phyloP scores from a whole-genome alignment of 1,140 invertebrate species.

The Antheraea mylitta region DNA sequence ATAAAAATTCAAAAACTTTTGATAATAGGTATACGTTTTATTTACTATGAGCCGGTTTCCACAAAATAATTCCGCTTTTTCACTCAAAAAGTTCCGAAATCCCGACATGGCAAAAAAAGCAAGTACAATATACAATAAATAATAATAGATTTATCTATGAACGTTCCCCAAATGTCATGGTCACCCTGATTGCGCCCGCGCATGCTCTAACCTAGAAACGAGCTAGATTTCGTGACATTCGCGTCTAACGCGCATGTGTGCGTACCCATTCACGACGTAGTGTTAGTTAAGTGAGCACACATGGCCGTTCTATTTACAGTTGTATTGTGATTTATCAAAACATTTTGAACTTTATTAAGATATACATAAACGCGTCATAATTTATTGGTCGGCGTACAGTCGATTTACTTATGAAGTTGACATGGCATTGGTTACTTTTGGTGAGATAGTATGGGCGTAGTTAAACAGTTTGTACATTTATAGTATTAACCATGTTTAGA shows the following conservation, averaged over 20 bases:
- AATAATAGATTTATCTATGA: not conserved
- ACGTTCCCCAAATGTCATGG: not conserved
- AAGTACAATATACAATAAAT: not conserved
- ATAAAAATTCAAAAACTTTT: too few relatives aligned
- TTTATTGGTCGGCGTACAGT: conserved; percentile 17
- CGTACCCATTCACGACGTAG: conserved; percentile 52
- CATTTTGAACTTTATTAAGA: conserved; percentile 33
- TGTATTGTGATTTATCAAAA: not conserved
- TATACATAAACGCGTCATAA: conserved; percentile 16
- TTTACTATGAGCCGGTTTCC: too few relatives aligned
- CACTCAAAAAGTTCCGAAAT: too few relatives aligned
- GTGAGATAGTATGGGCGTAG: conserved; percentile 70
- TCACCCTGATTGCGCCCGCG: conserved; percentile 48
- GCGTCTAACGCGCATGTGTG: conserved; percentile 42
- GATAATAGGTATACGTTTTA: too few relatives aligned
- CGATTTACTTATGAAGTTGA: conserved; percentile 37
- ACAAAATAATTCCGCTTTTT: too few relatives aligned
- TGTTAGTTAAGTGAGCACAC: conserved; percentile 33
- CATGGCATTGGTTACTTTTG: conserved; percentile 71
- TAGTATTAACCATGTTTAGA: conserved; percentile 53
- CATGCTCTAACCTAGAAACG: conserved; percentile 73
- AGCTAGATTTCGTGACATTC: conserved; percentile 73
- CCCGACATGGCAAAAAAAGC: too few relatives aligned
- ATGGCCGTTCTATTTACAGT: conserved; percentile 12
- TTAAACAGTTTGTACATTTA: conserved; percentile 48